Evolutionary conservation across 2,888 invertebrate genomes (phyloP), one percentile per base, ranked within the genome.

Genomic region (Epinotia demarniana): DNA sequence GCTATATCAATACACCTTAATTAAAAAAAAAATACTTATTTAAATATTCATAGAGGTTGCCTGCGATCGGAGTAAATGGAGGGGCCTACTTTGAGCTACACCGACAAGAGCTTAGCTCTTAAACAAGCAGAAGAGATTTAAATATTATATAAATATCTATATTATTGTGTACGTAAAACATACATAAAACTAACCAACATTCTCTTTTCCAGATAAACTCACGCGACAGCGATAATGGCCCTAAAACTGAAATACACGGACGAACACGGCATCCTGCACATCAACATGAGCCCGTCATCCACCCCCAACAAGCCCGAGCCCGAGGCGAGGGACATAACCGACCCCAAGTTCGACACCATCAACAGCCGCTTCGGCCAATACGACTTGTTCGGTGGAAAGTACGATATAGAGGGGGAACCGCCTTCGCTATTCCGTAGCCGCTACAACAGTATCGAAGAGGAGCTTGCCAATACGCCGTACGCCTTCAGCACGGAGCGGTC

Each of bases 381-480:
- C 90, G 93, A 94, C 80, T 86, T 94, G 16, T 93, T 94, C 79
- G 92, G 93, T 4, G 90, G 89, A 19, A 91, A 92, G 75, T 93
- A 93, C 79, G 92, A 90, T 12, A 80, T 84, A 4, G 86, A 86
- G 53, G 85, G 88, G 76, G 88, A 84, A 16, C 85, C 87, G 33
- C 87, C 85, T 3, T 93, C 94, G 33, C 86, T 94, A 2, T 94
- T 94, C 84, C 85, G 94, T 9, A 93, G 92, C 77, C 88, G 94
- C 4, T 93, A 94, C 90, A 94, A 94, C 79, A 94, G 94, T 77
- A 89, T 94, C 1, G 94, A 94, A 78, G 92, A 94, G 75, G 94
- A 94, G 46, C 82, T 94, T 0, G 94, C 94, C 0, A 94, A 94
- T 78, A 94, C 94, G 69, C 94, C 94, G 27, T 94, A 94, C 83